These are phyloP conservation scores for Melieria picta DNA, from an alignment of 2,888 invertebrate genomes.

Conservation along the genomic window DNA sequence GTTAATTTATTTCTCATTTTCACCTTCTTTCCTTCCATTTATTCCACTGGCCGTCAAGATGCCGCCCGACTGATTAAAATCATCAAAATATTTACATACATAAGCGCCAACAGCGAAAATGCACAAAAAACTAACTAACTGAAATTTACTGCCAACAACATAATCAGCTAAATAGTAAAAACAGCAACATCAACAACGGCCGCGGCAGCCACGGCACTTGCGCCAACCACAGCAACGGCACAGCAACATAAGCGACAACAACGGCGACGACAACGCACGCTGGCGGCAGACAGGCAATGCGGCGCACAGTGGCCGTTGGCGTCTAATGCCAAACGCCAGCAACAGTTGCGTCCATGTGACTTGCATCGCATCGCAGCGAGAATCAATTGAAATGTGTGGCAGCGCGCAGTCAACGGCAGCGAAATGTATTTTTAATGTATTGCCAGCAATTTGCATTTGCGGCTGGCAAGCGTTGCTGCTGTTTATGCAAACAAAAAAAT, in stretches of 20 bases:
- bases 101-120: neutral
- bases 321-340: neutral
- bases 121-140: neutral
- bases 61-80: neutral
- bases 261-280: conserved; percentile 9
- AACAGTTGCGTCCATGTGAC: neutral
- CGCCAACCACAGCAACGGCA: neutral
- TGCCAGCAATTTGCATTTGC: conserved; percentile 2
- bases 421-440: conserved; percentile 3
- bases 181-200: conserved; percentile 3
- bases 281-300: neutral
- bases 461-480: neutral
- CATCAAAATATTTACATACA: conserved; percentile 1
- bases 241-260: neutral
- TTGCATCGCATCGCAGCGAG: neutral
- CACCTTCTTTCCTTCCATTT: neutral
- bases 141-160: conserved; percentile 8
- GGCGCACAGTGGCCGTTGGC: no score
- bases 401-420: neutral
- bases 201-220: neutral
- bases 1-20: neutral
- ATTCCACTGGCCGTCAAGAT: neutral
- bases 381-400: neutral
- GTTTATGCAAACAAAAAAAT: no score
- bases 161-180: neutral